These are phyloP conservation scores for Euproctis similis DNA, from an alignment of 2,888 invertebrate species.

Conservation along the genomic window DNA sequence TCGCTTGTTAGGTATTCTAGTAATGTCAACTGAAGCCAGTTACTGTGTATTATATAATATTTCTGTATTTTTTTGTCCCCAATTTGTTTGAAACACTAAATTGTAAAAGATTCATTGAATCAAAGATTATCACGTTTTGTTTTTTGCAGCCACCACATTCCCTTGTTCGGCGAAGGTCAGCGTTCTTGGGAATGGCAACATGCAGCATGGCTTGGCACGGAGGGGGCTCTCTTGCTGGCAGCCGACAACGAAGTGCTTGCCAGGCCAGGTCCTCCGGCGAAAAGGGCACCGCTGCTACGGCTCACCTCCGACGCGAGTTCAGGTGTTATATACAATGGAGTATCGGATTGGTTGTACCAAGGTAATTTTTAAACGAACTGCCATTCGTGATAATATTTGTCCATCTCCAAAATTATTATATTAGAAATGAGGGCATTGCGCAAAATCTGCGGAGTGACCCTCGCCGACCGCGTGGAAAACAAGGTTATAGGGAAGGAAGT, in stretches of 20 bases:
- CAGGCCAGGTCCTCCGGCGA: slow-evolving; percentile 81
- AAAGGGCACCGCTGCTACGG: slow-evolving; percentile 78
- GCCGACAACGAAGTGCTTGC: slow-evolving; percentile 94
- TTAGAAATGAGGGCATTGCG: too few species aligned
- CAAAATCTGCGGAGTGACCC: too few species aligned
- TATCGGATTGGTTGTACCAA: slow-evolving; percentile 98
- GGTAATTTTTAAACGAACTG: slow-evolving; percentile 62
- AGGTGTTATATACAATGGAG: slow-evolving; percentile 91
- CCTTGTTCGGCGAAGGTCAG: slow-evolving; percentile 86
- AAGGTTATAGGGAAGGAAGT: too few species aligned
- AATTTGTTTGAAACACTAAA: too few species aligned
- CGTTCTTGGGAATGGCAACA: slow-evolving; percentile 83
- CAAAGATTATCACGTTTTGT: too few species aligned
- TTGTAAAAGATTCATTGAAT: too few species aligned
- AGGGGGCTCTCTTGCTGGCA: slow-evolving; percentile 85
- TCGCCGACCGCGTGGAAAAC: too few species aligned
- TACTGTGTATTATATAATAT: too few species aligned
- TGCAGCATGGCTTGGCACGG: slow-evolving; percentile 88
- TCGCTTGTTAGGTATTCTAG: too few species aligned
- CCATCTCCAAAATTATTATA: not conserved
- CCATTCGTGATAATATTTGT: too few species aligned
- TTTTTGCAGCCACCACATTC: slow-evolving; percentile 86
- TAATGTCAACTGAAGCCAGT: too few species aligned
- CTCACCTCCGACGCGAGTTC: slow-evolving; percentile 86
- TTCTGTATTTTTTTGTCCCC: too few species aligned